Conservation (phyloP, 2,888 invertebrate species). For the Athalia circularis region DNA sequence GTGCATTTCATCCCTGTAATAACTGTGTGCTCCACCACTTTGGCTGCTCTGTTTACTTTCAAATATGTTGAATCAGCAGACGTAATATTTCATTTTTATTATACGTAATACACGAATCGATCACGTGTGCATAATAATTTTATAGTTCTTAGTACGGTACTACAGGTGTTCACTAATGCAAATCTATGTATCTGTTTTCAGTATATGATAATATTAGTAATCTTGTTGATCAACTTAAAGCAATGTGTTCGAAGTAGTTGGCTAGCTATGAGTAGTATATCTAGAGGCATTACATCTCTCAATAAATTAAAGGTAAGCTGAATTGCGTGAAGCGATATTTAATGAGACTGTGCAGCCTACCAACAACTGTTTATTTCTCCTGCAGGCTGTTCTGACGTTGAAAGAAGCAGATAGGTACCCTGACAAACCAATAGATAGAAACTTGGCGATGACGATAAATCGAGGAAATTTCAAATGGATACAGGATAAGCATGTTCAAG, state of each 20-base stretch:
- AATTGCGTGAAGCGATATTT: not conserved
- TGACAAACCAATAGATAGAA: slow-evolving; percentile 71
- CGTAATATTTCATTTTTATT: slow-evolving; percentile 49
- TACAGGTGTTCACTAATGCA: not conserved
- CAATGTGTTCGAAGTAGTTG: slow-evolving; percentile 60
- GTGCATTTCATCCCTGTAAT: slow-evolving; percentile 60
- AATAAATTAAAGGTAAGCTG: slow-evolving; percentile 61
- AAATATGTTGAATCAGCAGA: slow-evolving; percentile 53
- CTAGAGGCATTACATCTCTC: slow-evolving; percentile 61
- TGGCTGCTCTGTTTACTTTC: slow-evolving; percentile 55
- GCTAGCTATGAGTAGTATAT: slow-evolving; percentile 63
- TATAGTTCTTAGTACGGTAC: not conserved
- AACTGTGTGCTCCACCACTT: slow-evolving; percentile 55
- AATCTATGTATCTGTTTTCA: slow-evolving; percentile 41
- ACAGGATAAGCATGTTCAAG: slow-evolving; percentile 49
- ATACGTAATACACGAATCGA: not conserved
- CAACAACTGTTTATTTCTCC: not conserved
- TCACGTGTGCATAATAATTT: not conserved
- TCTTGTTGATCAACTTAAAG: slow-evolving; percentile 60
- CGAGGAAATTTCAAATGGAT: slow-evolving; percentile 75
- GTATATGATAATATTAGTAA: slow-evolving; percentile 59
- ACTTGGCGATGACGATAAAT: slow-evolving; percentile 73
- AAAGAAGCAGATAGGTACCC: slow-evolving; percentile 73
- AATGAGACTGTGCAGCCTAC: not conserved
- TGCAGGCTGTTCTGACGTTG: slow-evolving; percentile 70